These are phyloP conservation scores for Trididemnum clinides DNA, from an alignment of 23 tunicate species.

Conservation along the genomic window DNA sequence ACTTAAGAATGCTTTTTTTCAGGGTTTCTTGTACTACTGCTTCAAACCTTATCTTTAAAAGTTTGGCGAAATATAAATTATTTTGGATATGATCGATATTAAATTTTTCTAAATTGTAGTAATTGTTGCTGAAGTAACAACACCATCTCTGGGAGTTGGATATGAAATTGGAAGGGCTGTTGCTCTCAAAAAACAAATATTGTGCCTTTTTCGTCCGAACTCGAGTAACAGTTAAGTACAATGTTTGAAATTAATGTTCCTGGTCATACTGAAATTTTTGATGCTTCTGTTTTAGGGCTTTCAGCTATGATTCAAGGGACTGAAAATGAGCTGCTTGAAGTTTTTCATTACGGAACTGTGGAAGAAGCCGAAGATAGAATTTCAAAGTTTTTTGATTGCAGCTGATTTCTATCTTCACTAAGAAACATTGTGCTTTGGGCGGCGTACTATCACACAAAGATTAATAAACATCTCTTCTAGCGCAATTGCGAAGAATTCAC, in stretches of 20 bases:
- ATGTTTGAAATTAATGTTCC: too few relatives aligned
- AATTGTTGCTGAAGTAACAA: slow-evolving; percentile 88
- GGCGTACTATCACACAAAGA: too few relatives aligned
- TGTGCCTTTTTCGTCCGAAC: slow-evolving; percentile 63
- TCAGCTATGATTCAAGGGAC: slow-evolving; percentile 92
- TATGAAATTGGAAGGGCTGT: slow-evolving; percentile 85
- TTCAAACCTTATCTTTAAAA: too few relatives aligned
- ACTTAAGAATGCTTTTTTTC: too few relatives aligned
- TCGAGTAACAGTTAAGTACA: slow-evolving; percentile 20
- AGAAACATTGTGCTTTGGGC: not conserved
- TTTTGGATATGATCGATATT: too few relatives aligned
- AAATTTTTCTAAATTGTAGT: too few relatives aligned
- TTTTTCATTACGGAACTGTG: slow-evolving; percentile 26
- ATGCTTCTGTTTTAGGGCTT: slow-evolving; percentile 35
- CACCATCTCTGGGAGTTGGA: slow-evolving; percentile 88
- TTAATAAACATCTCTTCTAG: too few relatives aligned
- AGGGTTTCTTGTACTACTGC: too few relatives aligned
- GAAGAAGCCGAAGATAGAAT: slow-evolving; percentile 13
- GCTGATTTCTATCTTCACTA: not conserved
- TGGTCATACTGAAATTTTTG: not conserved
- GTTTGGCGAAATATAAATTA: too few relatives aligned
- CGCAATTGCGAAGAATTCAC: too few relatives aligned
- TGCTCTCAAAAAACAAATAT: slow-evolving; percentile 39
- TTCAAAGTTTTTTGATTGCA: not conserved
- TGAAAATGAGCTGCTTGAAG: slow-evolving; percentile 29